Base-by-base conservation (phyloP, 1,140 invertebrate species). In the Odontomachus brunneus region DNA sequence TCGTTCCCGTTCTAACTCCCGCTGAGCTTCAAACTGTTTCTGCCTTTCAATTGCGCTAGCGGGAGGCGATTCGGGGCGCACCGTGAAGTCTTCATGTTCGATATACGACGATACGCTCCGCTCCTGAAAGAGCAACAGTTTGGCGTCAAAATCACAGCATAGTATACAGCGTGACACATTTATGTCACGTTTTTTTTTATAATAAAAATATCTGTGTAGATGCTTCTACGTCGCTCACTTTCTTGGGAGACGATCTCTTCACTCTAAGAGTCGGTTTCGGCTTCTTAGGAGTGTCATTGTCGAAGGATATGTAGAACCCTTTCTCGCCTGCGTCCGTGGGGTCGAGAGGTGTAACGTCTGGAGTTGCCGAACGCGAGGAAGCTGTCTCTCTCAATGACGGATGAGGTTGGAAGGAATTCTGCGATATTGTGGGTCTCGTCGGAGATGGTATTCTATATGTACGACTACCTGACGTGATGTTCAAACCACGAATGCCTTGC, bases 231-330 rank as follows among this genome's bases (percentile, higher is more conserved):
- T 57, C 1, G 22, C 94, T 92, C 89, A 97, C 97, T 92, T 97
- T 97, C 88, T 97, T 97, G 0, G 97, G 97, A 29, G 97, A 97
- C n/a, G 94, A 94, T 74, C 96, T 95, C 93, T 97, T 98, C 24
- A 95, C 95, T 82, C 97, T 94, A 17, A 98, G 93, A 38, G 97
- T 97, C 0, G 98, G 98, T 94, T 98, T 98, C 0, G 97, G 97
- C 89, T 97, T 95, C 92, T 98, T 98, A 3, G 98, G 98, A 80
- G 96, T 96, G 59, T 97, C 96, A 91, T 97, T 96, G 91, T 98
- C 98, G 92, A 99, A 98, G 26, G 97, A 97, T 90, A 99, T 98
- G 92, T 99, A 98, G 94, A 99, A 99, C n/a, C 98, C 98, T 94
- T 98, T 97, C 92, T 98, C 97, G 24, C 87, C 91, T 29, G 85